Evolutionary conservation across 2,888 invertebrate genomes (phyloP), one percentile per base, ranked within the genome.

Genomic region (Oscheius myriophilus): DNA sequence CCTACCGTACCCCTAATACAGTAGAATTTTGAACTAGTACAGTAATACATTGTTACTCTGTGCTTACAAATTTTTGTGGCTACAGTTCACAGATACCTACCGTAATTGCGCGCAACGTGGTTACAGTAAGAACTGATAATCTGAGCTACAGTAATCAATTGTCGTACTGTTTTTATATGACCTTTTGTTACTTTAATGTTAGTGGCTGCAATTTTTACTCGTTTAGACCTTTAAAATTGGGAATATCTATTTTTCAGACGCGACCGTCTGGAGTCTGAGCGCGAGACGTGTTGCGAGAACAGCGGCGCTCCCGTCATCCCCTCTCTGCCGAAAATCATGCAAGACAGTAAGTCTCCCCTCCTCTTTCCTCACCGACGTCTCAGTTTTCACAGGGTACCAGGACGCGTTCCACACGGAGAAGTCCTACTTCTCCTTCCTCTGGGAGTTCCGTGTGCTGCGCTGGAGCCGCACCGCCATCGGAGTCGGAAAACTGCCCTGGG

Each of bases 261-360:
- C 18, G 41, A 51, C 33, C 57, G 57, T 33, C 39, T 33, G 16
- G 83, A 83, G 23, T 85, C 85, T 2, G 85, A 85, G 59, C 84
- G 84, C 64, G 85, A 82, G 45, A 75, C 79, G 41, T 85, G 84
- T 55, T 72, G 82, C 80, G 55, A 65, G n/a, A 76, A 75, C 41
- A 63, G 73, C 23, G 63, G 43, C 51, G 61, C 68, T 41, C 21
- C 46, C 4, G 42, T 26, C 7, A 61, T 49, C 12, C 59, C 59
- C 12, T 57, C 78, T 33, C 75, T 78, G 64, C 80, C 78, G 21
- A 67, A 61, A 11, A 67, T 73, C n/a, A 72, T 80, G 54, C 69
- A 54, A 25, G 72, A 71, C 66, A 76, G 80, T 78, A 41, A 52
- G 80, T 33, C 33, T 9, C 3, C 9, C 33, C 9, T 9, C 33